Conservation (phyloP, 2,888 invertebrate species). For the Lysandra coridon region DNA sequence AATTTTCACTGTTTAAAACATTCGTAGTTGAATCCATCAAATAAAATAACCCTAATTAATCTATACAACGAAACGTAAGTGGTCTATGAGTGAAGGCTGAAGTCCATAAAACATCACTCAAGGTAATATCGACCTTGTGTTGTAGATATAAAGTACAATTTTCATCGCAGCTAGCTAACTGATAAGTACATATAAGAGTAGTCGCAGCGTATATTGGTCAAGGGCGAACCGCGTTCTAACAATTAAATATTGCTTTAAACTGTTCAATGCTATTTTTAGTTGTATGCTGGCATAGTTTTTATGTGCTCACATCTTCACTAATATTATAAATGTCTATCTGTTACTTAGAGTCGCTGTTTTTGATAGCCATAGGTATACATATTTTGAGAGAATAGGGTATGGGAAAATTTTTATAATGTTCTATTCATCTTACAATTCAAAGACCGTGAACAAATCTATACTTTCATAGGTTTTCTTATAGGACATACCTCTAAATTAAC, state of each 20-base stretch:
- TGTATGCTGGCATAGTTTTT: background rate
- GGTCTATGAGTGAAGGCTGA: conserved; percentile 26
- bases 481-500: no score
- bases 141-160: background rate
- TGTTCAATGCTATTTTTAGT: conserved; percentile 24
- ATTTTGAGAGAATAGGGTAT: no score
- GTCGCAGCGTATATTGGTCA: conserved; percentile 14
- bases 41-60: conserved; percentile 13
- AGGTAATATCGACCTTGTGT: background rate
- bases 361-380: background rate
- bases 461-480: no score
- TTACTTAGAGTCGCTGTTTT: background rate
- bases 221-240: conserved; percentile 28
- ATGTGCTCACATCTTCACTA: background rate
- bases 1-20: background rate
- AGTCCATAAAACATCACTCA: background rate
- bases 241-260: conserved; percentile 28
- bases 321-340: background rate
- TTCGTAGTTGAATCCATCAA: background rate
- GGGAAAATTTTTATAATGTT: no score
- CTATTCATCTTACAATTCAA: no score
- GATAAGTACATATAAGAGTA: conserved; percentile 26
- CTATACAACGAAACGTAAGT: conserved; percentile 6
- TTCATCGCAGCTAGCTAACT: background rate
- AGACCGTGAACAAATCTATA: no score